Conservation (phyloP, 2,888 invertebrate genomes). For the Megastigmus dorsalis region DNA sequence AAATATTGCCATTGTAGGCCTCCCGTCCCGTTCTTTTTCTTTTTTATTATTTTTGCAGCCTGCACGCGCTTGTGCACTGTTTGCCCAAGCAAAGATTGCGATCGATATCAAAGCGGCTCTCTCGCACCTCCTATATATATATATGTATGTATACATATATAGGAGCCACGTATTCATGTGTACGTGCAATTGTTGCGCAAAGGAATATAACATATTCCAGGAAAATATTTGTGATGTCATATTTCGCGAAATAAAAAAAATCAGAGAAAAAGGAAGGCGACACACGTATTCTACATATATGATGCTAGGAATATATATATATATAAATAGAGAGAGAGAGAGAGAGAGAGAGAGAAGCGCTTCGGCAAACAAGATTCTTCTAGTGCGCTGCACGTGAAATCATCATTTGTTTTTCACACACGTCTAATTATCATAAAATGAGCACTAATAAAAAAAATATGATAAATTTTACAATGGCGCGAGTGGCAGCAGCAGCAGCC, state of each 20-base stretch:
- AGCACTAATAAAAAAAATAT: constrained; percentile 41
- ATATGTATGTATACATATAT: too few relatives aligned
- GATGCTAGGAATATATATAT: neutral
- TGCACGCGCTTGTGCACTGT: neutral
- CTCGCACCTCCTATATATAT: too few relatives aligned
- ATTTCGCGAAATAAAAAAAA: neutral
- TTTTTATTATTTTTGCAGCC: constrained; percentile 9
- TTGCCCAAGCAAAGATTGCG: constrained; percentile 36
- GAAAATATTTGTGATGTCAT: constrained; percentile 45
- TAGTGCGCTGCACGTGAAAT: constrained; percentile 15
- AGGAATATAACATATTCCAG: constrained; percentile 14
- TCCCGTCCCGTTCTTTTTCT: neutral
- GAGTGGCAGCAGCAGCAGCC: too few relatives aligned
- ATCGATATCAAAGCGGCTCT: constrained; percentile 32
- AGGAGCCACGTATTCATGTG: too few relatives aligned
- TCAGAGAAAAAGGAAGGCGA: too few relatives aligned
- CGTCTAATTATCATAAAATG: constrained; percentile 45
- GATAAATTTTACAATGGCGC: constrained; percentile 51
- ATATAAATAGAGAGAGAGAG: neutral
- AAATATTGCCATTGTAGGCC: too few relatives aligned
- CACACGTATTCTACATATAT: too few relatives aligned
- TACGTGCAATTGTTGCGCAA: constrained; percentile 22
- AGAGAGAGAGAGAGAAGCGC: constrained; percentile 19
- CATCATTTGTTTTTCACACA: constrained; percentile 51
- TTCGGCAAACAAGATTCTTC: constrained; percentile 40